Percentiles rank a stretch among this genome's conserved stretches.
These are phyloP conservation scores for Erpornis zantholeuca DNA, from an alignment of 2,113 vertebrate species.

Conservation along the genomic window DNA sequence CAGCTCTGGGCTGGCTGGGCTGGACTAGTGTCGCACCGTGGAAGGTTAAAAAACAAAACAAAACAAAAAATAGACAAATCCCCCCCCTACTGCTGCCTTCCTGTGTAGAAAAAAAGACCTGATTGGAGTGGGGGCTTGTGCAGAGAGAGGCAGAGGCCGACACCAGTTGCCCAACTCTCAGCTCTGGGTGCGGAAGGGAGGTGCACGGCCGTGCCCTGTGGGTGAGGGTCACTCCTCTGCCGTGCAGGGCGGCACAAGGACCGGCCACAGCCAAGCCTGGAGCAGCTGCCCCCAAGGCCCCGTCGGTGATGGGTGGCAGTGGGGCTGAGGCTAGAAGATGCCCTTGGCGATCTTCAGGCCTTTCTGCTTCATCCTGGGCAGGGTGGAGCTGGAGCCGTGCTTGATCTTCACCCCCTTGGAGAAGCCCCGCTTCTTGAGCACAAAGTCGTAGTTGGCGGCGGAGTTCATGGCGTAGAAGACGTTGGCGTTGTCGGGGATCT, in stretches of 20 bases:
- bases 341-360: constrained; percentile 96
- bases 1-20: constrained; percentile 57
- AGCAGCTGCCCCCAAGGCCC: constrained; percentile 22
- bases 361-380: constrained; percentile 97
- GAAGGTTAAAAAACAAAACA: not conserved
- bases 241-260: not conserved
- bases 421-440: constrained; percentile 89
- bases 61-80: not conserved
- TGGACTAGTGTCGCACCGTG: constrained; percentile 8
- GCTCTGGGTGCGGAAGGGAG: not conserved
- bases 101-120: constrained; percentile 26
- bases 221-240: not conserved
- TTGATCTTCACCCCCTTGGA: constrained; percentile 84
- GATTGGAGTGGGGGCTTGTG: constrained; percentile 22
- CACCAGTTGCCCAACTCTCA: not conserved
- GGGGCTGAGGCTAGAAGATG: constrained; percentile 86
- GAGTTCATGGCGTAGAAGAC: constrained; percentile 99
- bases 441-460: constrained; percentile 94
- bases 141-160: not conserved
- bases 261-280: not conserved
- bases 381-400: constrained; percentile 90
- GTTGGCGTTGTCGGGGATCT: constrained; percentile 95
- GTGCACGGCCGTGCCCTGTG: fast-evolving
- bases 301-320: constrained; percentile 14
- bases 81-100: not conserved